Conservation (phyloP, 1,140 invertebrate species). For the Diorhabda sublineata region DNA sequence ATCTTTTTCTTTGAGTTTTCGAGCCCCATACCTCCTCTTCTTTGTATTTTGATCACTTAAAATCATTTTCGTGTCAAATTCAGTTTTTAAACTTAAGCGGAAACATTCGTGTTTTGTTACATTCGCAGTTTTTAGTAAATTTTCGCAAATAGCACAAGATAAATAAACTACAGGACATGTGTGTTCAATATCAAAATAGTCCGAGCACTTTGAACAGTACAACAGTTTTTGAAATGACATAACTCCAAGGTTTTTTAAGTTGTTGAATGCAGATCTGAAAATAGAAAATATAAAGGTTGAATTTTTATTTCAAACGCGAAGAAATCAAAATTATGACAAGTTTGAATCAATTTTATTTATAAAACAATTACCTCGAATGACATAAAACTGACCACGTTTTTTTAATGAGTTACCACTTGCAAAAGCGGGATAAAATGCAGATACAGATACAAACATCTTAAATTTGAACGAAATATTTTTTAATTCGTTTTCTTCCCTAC, state of each 20-base stretch:
- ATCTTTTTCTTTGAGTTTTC: not conserved
- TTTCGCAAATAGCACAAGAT: not conserved
- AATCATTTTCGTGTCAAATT: not conserved
- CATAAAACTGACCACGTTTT: too few species aligned
- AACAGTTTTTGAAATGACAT: not conserved
- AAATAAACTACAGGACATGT: not conserved
- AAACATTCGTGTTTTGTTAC: conserved; percentile 4
- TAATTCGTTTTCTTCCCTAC: too few species aligned
- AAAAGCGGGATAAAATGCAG: too few species aligned
- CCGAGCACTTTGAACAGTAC: not conserved
- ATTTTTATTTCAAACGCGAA: not conserved
- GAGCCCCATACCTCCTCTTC: not conserved
- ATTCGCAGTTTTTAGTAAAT: not conserved
- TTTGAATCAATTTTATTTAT: too few species aligned
- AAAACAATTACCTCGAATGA: too few species aligned
- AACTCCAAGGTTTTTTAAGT: not conserved
- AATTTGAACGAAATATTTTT: too few species aligned
- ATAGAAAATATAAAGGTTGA: not conserved
- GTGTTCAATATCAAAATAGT: conserved; percentile 1
- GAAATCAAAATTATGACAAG: too few species aligned
- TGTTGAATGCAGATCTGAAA: not conserved
- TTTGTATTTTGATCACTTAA: not conserved
- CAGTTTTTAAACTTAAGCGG: not conserved
- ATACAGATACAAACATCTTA: too few species aligned
- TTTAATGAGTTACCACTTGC: too few species aligned